Conservation (phyloP, 2,113 vertebrate genomes). For the Microcebus murinus region DNA sequence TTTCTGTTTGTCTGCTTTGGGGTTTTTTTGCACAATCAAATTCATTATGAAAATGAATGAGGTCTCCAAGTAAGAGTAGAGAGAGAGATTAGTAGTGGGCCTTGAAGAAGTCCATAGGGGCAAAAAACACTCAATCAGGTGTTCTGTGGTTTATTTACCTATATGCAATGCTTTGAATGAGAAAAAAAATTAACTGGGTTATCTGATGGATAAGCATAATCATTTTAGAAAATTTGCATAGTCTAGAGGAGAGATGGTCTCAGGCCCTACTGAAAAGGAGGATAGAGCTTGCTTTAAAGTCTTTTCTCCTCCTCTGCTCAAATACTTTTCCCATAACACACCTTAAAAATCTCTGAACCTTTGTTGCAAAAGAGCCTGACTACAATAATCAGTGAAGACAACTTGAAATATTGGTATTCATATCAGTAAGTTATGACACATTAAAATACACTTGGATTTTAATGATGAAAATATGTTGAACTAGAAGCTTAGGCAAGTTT, state of each 20-base stretch:
- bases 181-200: slow-evolving; percentile 40
- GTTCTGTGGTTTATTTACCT: background rate
- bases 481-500: slow-evolving; percentile 29
- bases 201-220: slow-evolving; percentile 47
- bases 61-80: background rate
- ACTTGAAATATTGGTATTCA: slow-evolving; percentile 33
- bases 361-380: slow-evolving; percentile 11
- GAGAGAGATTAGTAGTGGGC: background rate
- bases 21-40: background rate
- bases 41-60: slow-evolving; percentile 28
- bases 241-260: slow-evolving; percentile 25
- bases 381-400: slow-evolving; percentile 20
- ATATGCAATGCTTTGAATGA: slow-evolving; percentile 19
- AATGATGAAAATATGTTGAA: slow-evolving; percentile 50
- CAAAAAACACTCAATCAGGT: background rate
- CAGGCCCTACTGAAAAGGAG: background rate
- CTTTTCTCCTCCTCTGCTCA: slow-evolving; percentile 56
- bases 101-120: background rate
- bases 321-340: slow-evolving; percentile 12
- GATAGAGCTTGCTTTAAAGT: background rate
- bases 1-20: background rate
- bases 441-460: slow-evolving; percentile 61
- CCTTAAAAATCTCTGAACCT: slow-evolving; percentile 28
- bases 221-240: slow-evolving; percentile 47
- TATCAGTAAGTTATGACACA: slow-evolving; percentile 6